Evolutionary conservation across 2,797 vertebrate species (phyloP).

Genomic region (Argya squamiceps): DNA sequence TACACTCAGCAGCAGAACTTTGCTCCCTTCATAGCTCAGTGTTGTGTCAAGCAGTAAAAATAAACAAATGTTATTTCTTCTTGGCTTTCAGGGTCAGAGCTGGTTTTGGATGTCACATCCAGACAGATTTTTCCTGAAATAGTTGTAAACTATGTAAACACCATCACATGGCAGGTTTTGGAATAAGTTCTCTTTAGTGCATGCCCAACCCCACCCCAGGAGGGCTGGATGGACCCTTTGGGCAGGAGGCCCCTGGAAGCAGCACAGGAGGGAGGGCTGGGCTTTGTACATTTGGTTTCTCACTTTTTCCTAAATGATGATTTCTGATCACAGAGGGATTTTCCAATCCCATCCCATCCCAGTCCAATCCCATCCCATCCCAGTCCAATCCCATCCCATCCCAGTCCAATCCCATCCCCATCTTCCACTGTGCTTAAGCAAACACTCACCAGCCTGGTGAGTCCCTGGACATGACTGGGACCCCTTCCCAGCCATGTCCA

Average conservation of each 20-base stretch:
- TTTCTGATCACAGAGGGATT: background rate
- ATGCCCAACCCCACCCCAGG: background rate
- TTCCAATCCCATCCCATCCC: background rate
- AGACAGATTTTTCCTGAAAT: background rate
- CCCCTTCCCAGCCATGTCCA: background rate
- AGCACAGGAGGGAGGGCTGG: background rate
- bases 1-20: background rate
- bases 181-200: background rate
- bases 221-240: background rate
- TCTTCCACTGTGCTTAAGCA: background rate
- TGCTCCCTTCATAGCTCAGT: background rate
- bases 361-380: background rate
- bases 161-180: background rate
- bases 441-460: background rate
- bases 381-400: background rate
- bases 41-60: background rate
- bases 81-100: background rate
- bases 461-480: too few relatives aligned
- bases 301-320: accelerated
- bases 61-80: background rate
- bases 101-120: background rate
- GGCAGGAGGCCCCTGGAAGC: background rate
- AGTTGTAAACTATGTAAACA: background rate
- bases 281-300: accelerated
- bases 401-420: background rate